phyloP scores from a whole-genome alignment of 2,113 vertebrate genomes.

The Lasiurus borealis region DNA sequence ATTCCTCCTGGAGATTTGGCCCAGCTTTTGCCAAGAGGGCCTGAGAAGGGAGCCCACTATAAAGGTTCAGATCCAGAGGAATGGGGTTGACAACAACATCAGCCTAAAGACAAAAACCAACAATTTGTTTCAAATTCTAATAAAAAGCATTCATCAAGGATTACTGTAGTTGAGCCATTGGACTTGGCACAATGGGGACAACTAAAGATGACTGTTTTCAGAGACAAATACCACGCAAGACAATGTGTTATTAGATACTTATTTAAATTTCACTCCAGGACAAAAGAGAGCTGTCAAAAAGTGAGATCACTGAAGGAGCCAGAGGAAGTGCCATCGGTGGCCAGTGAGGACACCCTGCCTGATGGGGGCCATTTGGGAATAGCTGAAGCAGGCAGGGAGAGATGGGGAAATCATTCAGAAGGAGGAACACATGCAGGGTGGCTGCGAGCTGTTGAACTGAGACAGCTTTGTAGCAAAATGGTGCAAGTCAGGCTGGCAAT shows the following conservation, averaged over 20 bases:
- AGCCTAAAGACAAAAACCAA: conserved; percentile 84
- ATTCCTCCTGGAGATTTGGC: conserved; percentile 85
- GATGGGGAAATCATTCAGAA: not conserved
- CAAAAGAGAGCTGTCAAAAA: not conserved
- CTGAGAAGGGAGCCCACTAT: conserved; percentile 86
- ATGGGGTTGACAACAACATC: conserved; percentile 90
- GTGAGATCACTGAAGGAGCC: not conserved
- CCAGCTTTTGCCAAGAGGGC: conserved; percentile 90
- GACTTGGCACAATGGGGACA: no score
- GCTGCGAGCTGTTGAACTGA: not conserved
- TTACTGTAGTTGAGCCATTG: no score
- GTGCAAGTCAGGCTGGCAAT: not conserved
- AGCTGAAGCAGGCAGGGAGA: not conserved
- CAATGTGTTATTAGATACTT: no score
- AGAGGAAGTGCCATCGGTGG: not conserved
- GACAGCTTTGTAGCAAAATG: not conserved
- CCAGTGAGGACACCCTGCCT: not conserved
- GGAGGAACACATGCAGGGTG: not conserved
- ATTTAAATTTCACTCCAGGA: conserved; percentile 13
- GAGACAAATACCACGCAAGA: no score
- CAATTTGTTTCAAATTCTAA: conserved; percentile 58
- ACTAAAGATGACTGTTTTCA: no score
- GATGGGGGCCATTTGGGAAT: not conserved
- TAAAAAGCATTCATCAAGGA: no score
- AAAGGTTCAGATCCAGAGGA: conserved; percentile 84